phyloP scores from a whole-genome alignment of 2,888 invertebrate species.

The Bombylius discolor region DNA sequence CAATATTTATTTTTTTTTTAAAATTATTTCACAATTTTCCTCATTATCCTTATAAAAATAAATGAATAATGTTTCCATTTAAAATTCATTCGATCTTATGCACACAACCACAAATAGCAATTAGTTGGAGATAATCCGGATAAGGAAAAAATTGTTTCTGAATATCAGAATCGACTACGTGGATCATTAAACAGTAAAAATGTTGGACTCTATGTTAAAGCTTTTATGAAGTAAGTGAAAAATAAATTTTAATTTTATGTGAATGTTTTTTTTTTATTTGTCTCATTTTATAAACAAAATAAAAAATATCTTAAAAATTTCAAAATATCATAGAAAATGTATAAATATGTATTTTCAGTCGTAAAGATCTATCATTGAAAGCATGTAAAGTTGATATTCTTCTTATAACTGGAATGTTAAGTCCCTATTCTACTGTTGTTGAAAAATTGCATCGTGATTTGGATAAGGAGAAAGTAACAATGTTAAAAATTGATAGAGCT shows the following conservation, averaged over 20 bases:
- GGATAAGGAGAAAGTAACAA: conserved; percentile 69
- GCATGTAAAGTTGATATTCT: conserved; percentile 66
- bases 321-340: background rate
- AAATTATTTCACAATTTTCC: too few relatives aligned
- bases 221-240: conserved; percentile 62
- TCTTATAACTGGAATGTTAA: conserved; percentile 65
- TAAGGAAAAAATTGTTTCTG: conserved; percentile 59
- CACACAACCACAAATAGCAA: conserved; percentile 34
- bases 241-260: too few relatives aligned
- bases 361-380: conserved; percentile 55
- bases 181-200: conserved; percentile 67
- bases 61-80: conserved; percentile 1
- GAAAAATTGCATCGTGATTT: conserved; percentile 64
- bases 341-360: conserved; percentile 37
- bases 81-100: background rate
- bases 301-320: background rate
- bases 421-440: conserved; percentile 66
- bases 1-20: too few relatives aligned
- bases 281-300: background rate
- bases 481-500: conserved; percentile 70
- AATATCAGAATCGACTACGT: conserved; percentile 63
- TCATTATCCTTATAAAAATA: background rate
- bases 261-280: background rate
- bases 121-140: conserved; percentile 48
- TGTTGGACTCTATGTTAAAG: conserved; percentile 66